phyloP scores from a whole-genome alignment of 2,888 invertebrate species.

The Latheticus oryzae region DNA sequence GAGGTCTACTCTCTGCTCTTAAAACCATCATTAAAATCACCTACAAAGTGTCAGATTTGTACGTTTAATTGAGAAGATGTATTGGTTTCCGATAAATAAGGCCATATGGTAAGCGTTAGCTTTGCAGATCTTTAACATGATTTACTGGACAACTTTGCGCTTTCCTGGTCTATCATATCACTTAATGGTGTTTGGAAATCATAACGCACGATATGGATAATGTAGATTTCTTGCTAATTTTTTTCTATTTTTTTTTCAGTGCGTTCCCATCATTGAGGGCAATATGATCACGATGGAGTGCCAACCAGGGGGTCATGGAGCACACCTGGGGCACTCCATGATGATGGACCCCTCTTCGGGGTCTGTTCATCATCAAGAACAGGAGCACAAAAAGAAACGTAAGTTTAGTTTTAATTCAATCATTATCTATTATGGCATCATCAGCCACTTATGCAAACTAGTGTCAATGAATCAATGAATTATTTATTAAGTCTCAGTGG shows the following conservation, averaged over 20 bases:
- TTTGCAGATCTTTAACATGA: constrained; percentile 48
- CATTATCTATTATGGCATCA: constrained; percentile 7
- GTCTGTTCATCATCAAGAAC: constrained; percentile 62
- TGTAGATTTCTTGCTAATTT: not conserved
- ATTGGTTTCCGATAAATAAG: constrained; percentile 52
- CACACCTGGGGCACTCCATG: constrained; percentile 67
- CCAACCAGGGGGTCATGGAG: constrained; percentile 66
- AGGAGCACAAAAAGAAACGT: constrained; percentile 65
- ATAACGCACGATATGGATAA: constrained; percentile 18
- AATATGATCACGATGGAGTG: constrained; percentile 68
- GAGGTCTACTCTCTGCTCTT: constrained; percentile 17
- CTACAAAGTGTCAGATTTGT: constrained; percentile 32
- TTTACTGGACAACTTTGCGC: constrained; percentile 48
- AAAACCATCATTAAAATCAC: constrained; percentile 37
- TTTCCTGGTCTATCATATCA: constrained; percentile 37
- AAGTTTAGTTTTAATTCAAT: constrained; percentile 50
- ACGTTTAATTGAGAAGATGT: constrained; percentile 42
- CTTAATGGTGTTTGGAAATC: constrained; percentile 28
- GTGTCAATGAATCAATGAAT: not conserved
- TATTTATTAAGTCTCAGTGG: constrained; percentile 1
- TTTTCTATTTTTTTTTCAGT: constrained; percentile 52
- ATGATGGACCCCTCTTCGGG: constrained; percentile 63
- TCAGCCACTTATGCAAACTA: constrained; percentile 4
- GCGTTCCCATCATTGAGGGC: constrained; percentile 63
- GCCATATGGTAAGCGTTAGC: constrained; percentile 53